These are phyloP conservation scores for Neomonachus schauinslandi DNA, from an alignment of 2,113 vertebrate species.

Conservation along the genomic window DNA sequence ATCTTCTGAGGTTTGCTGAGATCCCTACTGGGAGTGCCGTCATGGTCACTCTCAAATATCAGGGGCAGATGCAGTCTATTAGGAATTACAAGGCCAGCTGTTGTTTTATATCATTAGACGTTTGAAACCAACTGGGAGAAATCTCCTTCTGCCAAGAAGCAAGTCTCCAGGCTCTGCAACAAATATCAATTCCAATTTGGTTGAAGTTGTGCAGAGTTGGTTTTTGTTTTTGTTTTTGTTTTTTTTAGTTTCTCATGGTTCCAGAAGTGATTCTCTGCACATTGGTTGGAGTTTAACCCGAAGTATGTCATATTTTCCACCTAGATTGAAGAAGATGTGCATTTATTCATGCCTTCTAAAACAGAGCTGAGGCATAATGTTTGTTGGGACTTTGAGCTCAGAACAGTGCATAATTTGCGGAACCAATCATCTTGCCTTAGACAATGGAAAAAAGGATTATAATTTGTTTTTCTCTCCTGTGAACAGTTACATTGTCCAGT, in stretches of 20 bases:
- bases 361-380: background rate
- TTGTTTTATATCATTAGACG: conserved; percentile 77
- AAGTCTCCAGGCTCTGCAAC: conserved; percentile 66
- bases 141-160: conserved; percentile 73
- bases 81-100: conserved; percentile 77
- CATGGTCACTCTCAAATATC: conserved; percentile 67
- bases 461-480: conserved; percentile 54
- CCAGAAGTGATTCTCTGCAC: conserved; percentile 38
- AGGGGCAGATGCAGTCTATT: conserved; percentile 63
- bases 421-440: conserved; percentile 33
- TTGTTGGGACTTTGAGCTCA: conserved; percentile 14
- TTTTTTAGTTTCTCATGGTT: conserved; percentile 42
- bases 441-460: conserved; percentile 51
- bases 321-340: background rate
- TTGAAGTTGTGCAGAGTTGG: conserved; percentile 67
- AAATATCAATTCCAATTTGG: conserved; percentile 80
- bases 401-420: conserved; percentile 17
- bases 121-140: conserved; percentile 79
- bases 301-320: conserved; percentile 60
- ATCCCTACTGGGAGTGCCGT: background rate
- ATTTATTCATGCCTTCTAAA: background rate
- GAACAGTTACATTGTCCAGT: conserved; percentile 56
- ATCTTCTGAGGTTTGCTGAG: background rate
- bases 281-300: conserved; percentile 20
- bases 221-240: background rate